These are phyloP conservation scores for Artibeus jamaicensis DNA, from an alignment of 2,797 vertebrate genomes.

Conservation along the genomic window DNA sequence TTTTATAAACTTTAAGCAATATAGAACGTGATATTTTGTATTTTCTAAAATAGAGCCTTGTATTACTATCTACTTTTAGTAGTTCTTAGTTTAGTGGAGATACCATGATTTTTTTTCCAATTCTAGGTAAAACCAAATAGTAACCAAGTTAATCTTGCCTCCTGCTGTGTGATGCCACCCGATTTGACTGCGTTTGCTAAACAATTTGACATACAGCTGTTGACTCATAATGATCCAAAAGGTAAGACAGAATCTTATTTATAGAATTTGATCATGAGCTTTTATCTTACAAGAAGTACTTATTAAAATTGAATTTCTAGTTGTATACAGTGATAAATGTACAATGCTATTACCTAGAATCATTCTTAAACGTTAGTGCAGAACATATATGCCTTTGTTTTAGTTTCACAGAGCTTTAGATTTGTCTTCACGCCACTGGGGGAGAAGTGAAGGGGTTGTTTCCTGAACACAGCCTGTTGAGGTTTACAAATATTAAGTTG, in stretches of 20 bases:
- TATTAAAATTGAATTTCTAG: conserved; percentile 45
- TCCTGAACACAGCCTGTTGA: neutral
- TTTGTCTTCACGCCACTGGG: conserved; percentile 1
- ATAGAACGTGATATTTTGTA: neutral
- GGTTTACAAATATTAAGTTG: conserved; percentile 5
- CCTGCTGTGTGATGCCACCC: conserved; percentile 99
- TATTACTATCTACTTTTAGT: conserved; percentile 8
- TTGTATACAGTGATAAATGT: neutral
- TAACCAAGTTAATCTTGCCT: conserved; percentile 98
- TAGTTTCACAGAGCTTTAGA: conserved; percentile 30
- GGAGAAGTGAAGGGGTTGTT: neutral
- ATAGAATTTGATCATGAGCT: neutral
- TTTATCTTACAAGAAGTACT: conserved; percentile 15
- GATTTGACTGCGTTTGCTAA: conserved; percentile 98
- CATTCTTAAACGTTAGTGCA: conserved; percentile 5
- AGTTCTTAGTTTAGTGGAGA: neutral
- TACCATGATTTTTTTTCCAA: conserved; percentile 42
- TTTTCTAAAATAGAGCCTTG: conserved; percentile 8
- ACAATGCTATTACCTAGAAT: neutral
- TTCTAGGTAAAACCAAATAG: conserved; percentile 96
- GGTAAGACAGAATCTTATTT: conserved; percentile 82
- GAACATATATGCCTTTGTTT: neutral
- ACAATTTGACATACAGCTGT: conserved; percentile 96
- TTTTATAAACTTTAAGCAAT: conserved; percentile 28
- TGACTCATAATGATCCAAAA: conserved; percentile 98